phyloP scores from a whole-genome alignment of 2,888 invertebrate species.

The Scrobipalpa costella region DNA sequence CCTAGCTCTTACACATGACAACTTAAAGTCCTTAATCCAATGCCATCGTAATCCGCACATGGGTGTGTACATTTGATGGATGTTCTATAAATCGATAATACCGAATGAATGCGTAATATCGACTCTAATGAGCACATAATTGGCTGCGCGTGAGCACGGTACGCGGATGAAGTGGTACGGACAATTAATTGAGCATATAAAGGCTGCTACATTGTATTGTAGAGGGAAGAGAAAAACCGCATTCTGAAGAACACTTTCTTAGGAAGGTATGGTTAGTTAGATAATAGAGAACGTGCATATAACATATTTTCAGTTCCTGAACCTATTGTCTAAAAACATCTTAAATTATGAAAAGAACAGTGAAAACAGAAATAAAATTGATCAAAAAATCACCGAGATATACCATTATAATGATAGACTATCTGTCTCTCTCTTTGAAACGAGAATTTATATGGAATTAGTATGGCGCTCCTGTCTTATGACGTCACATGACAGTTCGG shows the following conservation, averaged over 20 bases:
- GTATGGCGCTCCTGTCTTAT: too few species aligned
- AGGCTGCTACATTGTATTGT: background rate
- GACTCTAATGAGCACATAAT: slow-evolving; percentile 6
- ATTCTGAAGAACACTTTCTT: background rate
- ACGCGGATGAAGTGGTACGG: slow-evolving; percentile 1
- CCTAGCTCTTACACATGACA: too few species aligned
- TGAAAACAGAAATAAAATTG: too few species aligned
- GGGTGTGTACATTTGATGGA: slow-evolving; percentile 29
- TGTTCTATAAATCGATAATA: slow-evolving; percentile 33
- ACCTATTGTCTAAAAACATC: too few species aligned
- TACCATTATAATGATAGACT: too few species aligned
- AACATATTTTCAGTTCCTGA: background rate
- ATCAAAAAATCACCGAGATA: too few species aligned
- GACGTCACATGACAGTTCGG: too few species aligned
- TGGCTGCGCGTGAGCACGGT: slow-evolving; percentile 3
- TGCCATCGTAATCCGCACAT: background rate
- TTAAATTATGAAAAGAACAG: too few species aligned
- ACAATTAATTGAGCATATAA: slow-evolving; percentile 17
- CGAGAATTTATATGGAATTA: too few species aligned
- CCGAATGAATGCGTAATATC: slow-evolving; percentile 23
- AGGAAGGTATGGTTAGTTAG: background rate
- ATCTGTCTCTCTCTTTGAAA: too few species aligned
- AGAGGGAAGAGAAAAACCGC: slow-evolving; percentile 5
- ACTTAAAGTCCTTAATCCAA: too few species aligned
- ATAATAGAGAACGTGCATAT: background rate